Evolutionary conservation across 1,140 invertebrate species (phyloP), one percentile per base, ranked within the genome.

Genomic region (Trachelipus rathkii): DNA sequence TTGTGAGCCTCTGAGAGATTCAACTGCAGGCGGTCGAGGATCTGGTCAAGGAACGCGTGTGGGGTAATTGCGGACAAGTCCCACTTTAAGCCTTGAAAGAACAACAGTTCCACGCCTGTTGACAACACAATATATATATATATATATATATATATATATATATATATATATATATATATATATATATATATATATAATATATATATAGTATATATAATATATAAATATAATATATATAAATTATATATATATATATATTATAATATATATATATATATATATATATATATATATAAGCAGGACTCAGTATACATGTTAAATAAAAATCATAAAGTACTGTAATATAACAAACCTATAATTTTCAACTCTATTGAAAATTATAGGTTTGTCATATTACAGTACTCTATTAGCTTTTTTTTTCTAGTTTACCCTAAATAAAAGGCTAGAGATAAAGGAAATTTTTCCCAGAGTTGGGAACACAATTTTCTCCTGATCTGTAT

Each of bases 61-160:
- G 92, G 90, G 19, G 92, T 93, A 73, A 93, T 89, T 4, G 91
- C 89, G 0, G 90, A 90, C 74, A 93, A 86, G 85, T 94, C 92
- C 92, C 92, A 94, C 82, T 93, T 93, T 71, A n/a, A 94, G 84
- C 82, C 91, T 90, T 15, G 88, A 89, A 66, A 93, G 86, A 46
- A 93, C 89, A 81, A 92, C 81, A 92, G 87, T 84, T 94, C 68
- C 50, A 60, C 50, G 50, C 19, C 50, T 60, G 19, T 13, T 15
- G 19, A 60, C 19, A 60, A 60, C 50, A 60, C 2, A 60, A 19
- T 60, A 60, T 60, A 60, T 19, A 60, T 19, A 60, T 19, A 60
- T 60, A 60, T 19, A 60, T 60, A 60, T 60, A 60, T 60, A 60
- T 60, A 60, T 60, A 60, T 60, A 60, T 60, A 60, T 60, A 60